Base-by-base conservation (phyloP, 1,140 invertebrate species). In the Battus philenor region DNA sequence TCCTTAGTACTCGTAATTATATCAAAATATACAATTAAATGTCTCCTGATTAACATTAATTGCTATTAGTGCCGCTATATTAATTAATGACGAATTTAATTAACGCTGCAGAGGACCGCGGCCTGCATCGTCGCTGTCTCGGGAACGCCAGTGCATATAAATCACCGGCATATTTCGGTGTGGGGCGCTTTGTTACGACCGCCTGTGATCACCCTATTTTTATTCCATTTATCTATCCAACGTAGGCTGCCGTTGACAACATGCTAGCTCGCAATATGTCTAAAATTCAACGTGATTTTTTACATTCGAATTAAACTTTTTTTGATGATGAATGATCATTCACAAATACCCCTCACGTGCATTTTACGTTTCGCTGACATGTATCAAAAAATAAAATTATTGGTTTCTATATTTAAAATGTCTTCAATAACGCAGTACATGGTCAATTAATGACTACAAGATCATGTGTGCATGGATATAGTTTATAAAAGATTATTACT, bases 31-130 rank as follows among this genome's bases (percentile, higher is more conserved):
- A 33, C 1, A 18, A 33, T 18, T 33, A 18, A 17, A 18, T 4
- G 16, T 33, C 15, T 17, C 16, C 18, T 33, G 33, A 36, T 36
- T 36, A 36, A 36, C 33, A 54, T 44, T 53, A 56, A 59, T 58
- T 63, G 34, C 58, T 44, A 68, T 73, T 61, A 68, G 64, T 58
- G 55, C 44, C 53, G 66, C 54, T 30, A 63, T 59, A 64, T 69
- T 59, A 70, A 73, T 73, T 71, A 69, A 71, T 65, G 50, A 51
- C 50, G 57, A 54, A 74, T 71, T 74, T 74, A 74, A 74, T 74
- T 69, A 73, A 65, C 54, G 59, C 59, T 63, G 70, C 64, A 53
- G 45, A 45, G 32, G 52, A 54, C 58, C 54, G 46, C 64, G 50
- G 59, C 60, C 18, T 20, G 18, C 18, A 20, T 20, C 6, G 59